Percentiles rank a stretch among this genome's conserved stretches.
phyloP scores from a whole-genome alignment of 2,113 vertebrate species.

The Lasiurus borealis region DNA sequence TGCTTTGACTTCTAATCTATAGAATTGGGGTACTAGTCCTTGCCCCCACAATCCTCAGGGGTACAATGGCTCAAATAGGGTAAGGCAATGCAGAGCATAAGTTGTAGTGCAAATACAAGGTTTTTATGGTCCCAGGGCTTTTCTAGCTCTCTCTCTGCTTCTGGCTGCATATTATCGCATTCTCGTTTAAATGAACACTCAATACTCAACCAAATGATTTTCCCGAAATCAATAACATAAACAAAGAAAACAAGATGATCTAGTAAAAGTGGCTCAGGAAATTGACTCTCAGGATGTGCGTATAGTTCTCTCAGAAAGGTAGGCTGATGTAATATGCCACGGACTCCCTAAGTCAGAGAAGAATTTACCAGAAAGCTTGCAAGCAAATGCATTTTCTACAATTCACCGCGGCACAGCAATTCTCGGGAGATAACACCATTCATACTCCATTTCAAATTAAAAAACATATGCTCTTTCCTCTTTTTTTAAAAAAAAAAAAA shows the following conservation, averaged over 20 bases:
- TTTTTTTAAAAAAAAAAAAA: slow-evolving; percentile 80
- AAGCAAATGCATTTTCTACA: slow-evolving; percentile 86
- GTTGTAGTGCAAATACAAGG: not conserved
- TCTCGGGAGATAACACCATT: slow-evolving; percentile 87
- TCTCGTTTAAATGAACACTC: slow-evolving; percentile 65
- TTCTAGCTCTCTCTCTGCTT: slow-evolving; percentile 42
- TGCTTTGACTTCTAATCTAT: slow-evolving; percentile 10
- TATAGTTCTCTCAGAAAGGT: slow-evolving; percentile 79
- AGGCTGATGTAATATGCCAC: slow-evolving; percentile 82
- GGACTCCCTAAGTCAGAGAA: slow-evolving; percentile 84
- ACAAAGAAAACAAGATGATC: slow-evolving; percentile 79
- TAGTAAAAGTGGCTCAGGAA: slow-evolving; percentile 83
- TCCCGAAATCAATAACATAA: slow-evolving; percentile 83
- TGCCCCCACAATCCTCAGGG: slow-evolving; percentile 22
- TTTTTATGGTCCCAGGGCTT: slow-evolving; percentile 65
- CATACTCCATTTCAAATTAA: slow-evolving; percentile 89
- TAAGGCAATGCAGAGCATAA: slow-evolving; percentile 58
- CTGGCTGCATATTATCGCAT: slow-evolving; percentile 29
- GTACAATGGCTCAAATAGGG: slow-evolving; percentile 39
- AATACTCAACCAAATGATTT: slow-evolving; percentile 76
- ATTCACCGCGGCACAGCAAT: slow-evolving; percentile 82
- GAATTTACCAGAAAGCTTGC: slow-evolving; percentile 85
- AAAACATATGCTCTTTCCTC: slow-evolving; percentile 87
- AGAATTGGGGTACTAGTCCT: not conserved
- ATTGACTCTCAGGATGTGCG: slow-evolving; percentile 74